Evolutionary conservation across 2,888 invertebrate genomes (phyloP).

Genomic region (Calameuta idolon): DNA sequence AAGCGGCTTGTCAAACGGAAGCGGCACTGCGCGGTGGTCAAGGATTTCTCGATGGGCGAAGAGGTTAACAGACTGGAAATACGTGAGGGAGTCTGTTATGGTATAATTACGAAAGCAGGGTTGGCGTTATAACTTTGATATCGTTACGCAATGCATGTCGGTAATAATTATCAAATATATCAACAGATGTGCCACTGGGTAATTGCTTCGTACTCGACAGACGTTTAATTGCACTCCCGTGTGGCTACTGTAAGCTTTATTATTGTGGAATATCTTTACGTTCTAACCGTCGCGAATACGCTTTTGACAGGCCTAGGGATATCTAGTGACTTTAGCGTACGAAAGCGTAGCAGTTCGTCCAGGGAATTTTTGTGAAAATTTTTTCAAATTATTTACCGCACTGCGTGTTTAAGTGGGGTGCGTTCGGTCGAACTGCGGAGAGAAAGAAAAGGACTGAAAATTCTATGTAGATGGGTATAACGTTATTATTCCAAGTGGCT

Average conservation of each 20-base stretch:
- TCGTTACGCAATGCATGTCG: slow-evolving; percentile 20
- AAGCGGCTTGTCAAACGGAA: slow-evolving; percentile 22
- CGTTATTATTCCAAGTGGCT: slow-evolving; percentile 60
- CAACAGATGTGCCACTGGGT: slow-evolving; percentile 42
- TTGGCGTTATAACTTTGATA: slow-evolving; percentile 25
- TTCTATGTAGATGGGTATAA: slow-evolving; percentile 27
- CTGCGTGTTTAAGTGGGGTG: not conserved
- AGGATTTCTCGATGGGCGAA: not conserved
- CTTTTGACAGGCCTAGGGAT: not conserved
- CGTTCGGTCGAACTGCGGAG: not conserved
- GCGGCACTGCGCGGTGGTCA: slow-evolving; percentile 26
- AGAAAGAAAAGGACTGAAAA: not conserved
- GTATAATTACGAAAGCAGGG: slow-evolving; percentile 23
- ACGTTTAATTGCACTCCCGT: slow-evolving; percentile 35
- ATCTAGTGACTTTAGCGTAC: not conserved
- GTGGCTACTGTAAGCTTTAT: not conserved
- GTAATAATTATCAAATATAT: slow-evolving; percentile 21
- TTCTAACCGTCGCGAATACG: not conserved
- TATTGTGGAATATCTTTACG: not conserved
- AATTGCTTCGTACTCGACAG: slow-evolving; percentile 40
- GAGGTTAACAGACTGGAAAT: not conserved
- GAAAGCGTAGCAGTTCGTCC: not conserved
- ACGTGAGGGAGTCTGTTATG: not conserved
- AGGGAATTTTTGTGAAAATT: not conserved
- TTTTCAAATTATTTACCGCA: not conserved